Percentiles rank a stretch among this genome's conserved stretches.
Evolutionary conservation across 2,797 vertebrate genomes (phyloP).

Genomic region (Myiotriccus ornatus): DNA sequence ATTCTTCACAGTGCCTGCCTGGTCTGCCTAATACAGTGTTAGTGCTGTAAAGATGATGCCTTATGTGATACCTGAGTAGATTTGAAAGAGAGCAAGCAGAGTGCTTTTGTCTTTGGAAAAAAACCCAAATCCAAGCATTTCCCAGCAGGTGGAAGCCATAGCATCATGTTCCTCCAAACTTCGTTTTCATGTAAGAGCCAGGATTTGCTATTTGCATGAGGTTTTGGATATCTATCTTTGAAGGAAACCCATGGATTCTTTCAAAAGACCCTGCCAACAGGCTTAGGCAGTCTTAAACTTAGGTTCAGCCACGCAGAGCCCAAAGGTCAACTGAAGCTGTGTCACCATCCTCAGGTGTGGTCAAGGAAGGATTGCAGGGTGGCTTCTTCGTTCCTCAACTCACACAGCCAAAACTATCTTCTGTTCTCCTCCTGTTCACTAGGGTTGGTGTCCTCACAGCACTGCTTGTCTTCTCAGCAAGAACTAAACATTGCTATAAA

Average conservation of each 20-base stretch:
- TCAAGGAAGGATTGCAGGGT: not conserved
- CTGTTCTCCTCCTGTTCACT: not conserved
- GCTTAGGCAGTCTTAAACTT: not conserved
- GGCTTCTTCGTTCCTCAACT: not conserved
- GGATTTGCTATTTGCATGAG: not conserved
- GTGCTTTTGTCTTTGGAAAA: not conserved
- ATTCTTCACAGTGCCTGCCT: not conserved
- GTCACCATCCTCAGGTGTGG: not conserved
- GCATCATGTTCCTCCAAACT: not conserved
- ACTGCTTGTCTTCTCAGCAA: not conserved
- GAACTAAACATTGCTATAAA: not conserved
- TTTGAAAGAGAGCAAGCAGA: not conserved
- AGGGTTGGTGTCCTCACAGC: not conserved
- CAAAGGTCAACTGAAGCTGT: accelerated
- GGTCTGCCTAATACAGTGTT: too few relatives aligned
- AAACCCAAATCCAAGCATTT: not conserved
- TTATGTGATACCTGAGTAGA: not conserved
- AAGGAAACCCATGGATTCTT: not conserved
- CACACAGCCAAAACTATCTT: not conserved
- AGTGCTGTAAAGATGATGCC: not conserved
- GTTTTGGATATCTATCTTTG: not conserved
- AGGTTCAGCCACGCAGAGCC: not conserved
- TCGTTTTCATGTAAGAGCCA: not conserved
- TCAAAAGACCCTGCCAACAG: not conserved
- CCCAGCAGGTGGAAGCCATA: not conserved